phyloP scores from a whole-genome alignment of 2,888 invertebrate genomes.

The Caenorhabditis sp. region DNA sequence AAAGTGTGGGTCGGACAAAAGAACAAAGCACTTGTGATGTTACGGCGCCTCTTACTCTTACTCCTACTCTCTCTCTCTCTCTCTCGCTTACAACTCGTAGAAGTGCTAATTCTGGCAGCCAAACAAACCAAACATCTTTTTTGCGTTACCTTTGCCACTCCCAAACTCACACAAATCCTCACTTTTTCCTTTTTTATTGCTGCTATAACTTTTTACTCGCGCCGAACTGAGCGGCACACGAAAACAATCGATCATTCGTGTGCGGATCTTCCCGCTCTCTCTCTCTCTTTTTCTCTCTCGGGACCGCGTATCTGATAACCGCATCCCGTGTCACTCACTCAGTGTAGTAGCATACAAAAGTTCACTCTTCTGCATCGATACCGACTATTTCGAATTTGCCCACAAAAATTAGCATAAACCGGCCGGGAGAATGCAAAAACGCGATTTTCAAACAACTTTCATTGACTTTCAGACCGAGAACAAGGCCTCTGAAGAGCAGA shows the following conservation, averaged over 20 bases:
- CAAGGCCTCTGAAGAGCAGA: slow-evolving; percentile 33
- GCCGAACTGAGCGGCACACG: slow-evolving; percentile 14
- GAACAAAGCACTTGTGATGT: slow-evolving; percentile 10
- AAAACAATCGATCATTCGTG: slow-evolving; percentile 42
- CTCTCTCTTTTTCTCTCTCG: background rate
- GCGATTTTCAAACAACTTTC: slow-evolving; percentile 37
- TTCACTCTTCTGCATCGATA: slow-evolving; percentile 13
- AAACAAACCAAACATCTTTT: slow-evolving; percentile 48
- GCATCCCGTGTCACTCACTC: slow-evolving; percentile 25
- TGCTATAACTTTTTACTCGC: too few relatives aligned
- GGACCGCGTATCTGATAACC: slow-evolving; percentile 55
- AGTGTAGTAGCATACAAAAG: slow-evolving; percentile 25
- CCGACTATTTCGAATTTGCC: slow-evolving; percentile 3
- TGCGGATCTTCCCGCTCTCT: too few relatives aligned
- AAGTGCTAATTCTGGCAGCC: slow-evolving; percentile 48
- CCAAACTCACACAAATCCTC: slow-evolving; percentile 8
- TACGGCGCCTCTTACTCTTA: slow-evolving; percentile 19
- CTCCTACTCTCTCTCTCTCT: too few relatives aligned
- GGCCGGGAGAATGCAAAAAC: too few relatives aligned
- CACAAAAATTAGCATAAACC: slow-evolving; percentile 44
- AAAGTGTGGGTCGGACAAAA: background rate
- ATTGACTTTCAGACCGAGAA: slow-evolving; percentile 36
- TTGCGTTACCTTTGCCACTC: slow-evolving; percentile 37
- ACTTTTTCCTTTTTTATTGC: slow-evolving; percentile 6
- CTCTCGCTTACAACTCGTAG: too few relatives aligned